These are phyloP conservation scores for Seriola quinqueradiata DNA, from an alignment of 2,113 vertebrate genomes.

Conservation along the genomic window DNA sequence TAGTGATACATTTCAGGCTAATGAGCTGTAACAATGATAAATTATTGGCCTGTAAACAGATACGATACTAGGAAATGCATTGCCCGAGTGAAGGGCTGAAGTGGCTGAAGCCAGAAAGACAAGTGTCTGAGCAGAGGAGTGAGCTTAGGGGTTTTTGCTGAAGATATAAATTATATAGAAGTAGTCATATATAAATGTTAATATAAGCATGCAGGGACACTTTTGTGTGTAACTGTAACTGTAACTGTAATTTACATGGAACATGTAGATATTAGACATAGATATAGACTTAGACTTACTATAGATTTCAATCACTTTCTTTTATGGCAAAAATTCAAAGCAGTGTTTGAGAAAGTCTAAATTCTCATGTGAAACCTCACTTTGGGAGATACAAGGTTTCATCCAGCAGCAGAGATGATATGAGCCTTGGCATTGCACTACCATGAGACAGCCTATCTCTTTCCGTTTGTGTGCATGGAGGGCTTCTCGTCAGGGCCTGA, in stretches of 20 bases:
- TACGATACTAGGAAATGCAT: neutral
- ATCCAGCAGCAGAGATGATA: conserved; percentile 50
- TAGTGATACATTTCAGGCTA: conserved; percentile 20
- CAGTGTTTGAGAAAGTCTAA: neutral
- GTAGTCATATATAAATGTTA: neutral
- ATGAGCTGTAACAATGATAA: conserved; percentile 35
- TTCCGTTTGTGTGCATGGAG: conserved; percentile 59
- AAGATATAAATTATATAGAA: neutral
- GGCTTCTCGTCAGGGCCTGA: conserved; percentile 53
- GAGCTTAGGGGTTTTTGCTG: neutral
- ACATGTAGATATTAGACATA: neutral
- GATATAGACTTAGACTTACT: neutral
- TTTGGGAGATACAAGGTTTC: conserved; percentile 48
- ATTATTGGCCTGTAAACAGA: conserved; percentile 42
- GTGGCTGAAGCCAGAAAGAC: conserved; percentile 2
- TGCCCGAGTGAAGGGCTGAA: neutral
- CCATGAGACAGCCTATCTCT: conserved; percentile 71
- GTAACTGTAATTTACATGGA: neutral
- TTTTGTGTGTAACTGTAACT: too few relatives aligned
- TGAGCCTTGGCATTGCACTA: conserved; percentile 55
- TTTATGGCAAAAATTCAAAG: neutral
- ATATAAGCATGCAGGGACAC: neutral
- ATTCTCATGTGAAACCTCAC: neutral
- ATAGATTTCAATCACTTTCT: neutral
- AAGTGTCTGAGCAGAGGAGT: neutral